Percentiles rank a stretch among this genome's conserved stretches.
Conservation (phyloP, 2,113 vertebrate species). For the Phoenicopterus ruber region DNA sequence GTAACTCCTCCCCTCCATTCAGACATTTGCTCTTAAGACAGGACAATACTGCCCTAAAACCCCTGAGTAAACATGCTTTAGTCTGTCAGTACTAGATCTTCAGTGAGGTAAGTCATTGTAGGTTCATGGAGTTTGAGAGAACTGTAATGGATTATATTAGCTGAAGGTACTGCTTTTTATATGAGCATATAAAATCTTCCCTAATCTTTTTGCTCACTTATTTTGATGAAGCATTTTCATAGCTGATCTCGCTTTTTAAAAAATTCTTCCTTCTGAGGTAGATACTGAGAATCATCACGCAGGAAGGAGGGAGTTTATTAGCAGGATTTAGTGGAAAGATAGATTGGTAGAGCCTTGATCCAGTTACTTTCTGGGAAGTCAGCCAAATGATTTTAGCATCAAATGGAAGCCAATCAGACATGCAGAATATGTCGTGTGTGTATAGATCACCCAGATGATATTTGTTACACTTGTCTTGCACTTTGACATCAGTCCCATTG, state of each 20-base stretch:
- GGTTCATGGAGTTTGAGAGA: neutral
- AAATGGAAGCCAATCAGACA: neutral
- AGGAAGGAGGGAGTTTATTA: neutral
- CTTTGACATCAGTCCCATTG: neutral
- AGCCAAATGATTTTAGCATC: constrained; percentile 9
- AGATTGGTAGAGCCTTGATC: neutral
- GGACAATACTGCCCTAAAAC: neutral
- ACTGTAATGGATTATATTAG: neutral
- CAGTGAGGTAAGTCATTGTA: neutral
- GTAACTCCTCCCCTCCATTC: neutral
- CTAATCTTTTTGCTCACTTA: neutral
- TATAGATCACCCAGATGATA: neutral
- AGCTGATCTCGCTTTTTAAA: neutral
- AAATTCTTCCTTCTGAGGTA: neutral
- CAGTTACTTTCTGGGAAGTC: neutral
- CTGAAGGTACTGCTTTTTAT: neutral
- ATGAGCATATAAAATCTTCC: neutral
- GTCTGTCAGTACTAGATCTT: neutral
- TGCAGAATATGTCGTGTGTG: neutral
- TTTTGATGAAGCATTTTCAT: neutral
- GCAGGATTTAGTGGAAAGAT: neutral
- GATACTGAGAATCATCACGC: neutral
- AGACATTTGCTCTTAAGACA: neutral
- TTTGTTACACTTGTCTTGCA: neutral
- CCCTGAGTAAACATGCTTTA: neutral